phyloP scores from a whole-genome alignment of 2,797 vertebrate species.

The Taenioides sp. region DNA sequence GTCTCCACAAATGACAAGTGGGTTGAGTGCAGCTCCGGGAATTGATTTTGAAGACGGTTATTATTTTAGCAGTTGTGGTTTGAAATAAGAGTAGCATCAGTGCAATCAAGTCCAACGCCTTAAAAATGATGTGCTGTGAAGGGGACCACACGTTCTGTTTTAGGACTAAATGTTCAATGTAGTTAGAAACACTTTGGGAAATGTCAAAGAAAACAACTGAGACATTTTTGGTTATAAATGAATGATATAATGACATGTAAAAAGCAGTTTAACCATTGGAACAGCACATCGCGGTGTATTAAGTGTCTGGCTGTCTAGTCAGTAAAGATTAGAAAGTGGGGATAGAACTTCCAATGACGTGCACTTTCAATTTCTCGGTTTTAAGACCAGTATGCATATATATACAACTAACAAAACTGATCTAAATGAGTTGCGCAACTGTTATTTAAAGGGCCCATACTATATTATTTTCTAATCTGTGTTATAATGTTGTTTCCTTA shows the following conservation, averaged over 20 bases:
- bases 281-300: too few species aligned
- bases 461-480: too few species aligned
- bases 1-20: slow-evolving; percentile 25
- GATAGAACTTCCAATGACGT: too few species aligned
- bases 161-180: not conserved
- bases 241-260: not conserved
- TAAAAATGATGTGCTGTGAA: not conserved
- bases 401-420: too few species aligned
- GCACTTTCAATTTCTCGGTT: too few species aligned
- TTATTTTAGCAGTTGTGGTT: slow-evolving; percentile 6
- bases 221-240: not conserved
- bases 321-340: too few species aligned
- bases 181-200: not conserved
- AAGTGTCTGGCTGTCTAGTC: too few species aligned
- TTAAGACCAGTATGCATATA: too few species aligned
- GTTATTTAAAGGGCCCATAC: too few species aligned
- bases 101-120: not conserved
- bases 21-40: slow-evolving; percentile 15
- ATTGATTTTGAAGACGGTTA: slow-evolving; percentile 4
- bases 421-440: too few species aligned
- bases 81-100: not conserved
- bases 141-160: not conserved
- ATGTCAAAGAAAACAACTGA: not conserved
- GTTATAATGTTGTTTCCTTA: too few species aligned
- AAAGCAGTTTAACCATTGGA: too few species aligned